These are phyloP conservation scores for Otolemur garnettii DNA, from an alignment of 2,113 vertebrate genomes.

Conservation along the genomic window DNA sequence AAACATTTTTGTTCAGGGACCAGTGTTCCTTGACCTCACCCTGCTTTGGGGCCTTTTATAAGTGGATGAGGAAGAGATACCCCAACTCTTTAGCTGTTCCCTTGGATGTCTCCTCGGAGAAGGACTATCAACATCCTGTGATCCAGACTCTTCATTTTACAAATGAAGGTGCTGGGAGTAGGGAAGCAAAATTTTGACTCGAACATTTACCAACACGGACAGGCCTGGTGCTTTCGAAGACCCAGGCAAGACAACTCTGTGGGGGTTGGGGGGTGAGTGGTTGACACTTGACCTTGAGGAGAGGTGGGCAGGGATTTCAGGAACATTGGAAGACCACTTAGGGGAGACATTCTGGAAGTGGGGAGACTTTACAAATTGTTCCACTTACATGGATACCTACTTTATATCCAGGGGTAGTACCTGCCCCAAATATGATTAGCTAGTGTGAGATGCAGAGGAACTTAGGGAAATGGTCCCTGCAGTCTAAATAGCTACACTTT, in stretches of 20 bases:
- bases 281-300: neutral
- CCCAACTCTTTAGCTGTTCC: neutral
- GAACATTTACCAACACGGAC: neutral
- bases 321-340: neutral
- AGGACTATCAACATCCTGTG: neutral
- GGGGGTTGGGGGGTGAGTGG: neutral
- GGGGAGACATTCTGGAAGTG: neutral
- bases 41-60: neutral
- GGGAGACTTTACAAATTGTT: neutral
- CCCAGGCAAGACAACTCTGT: neutral
- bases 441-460: neutral
- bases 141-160: neutral
- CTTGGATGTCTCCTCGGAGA: neutral
- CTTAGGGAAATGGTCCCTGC: neutral
- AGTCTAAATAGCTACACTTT: neutral
- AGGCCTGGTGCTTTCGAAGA: neutral
- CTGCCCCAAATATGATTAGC: neutral
- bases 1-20: neutral
- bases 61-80: neutral
- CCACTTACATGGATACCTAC: neutral
- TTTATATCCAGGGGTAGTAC: neutral
- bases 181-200: constrained; percentile 26
- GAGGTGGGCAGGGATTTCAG: neutral
- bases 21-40: neutral
- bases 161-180: neutral